Conservation (phyloP, 2,888 invertebrate species). For the Pterostichus madidus region DNA sequence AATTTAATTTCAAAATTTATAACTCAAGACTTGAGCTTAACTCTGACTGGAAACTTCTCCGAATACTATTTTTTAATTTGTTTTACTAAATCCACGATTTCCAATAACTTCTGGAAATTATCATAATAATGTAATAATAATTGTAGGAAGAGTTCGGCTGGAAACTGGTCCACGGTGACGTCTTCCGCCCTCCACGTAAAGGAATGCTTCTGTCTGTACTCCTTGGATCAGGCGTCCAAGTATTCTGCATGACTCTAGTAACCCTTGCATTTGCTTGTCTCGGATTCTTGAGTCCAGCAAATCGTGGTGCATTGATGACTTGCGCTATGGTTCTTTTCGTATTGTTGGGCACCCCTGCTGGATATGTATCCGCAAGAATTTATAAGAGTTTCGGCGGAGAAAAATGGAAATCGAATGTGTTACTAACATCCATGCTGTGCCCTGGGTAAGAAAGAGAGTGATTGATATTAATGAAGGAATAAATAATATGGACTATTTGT, state of each 20-base stretch:
- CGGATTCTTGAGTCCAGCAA: slow-evolving; percentile 98
- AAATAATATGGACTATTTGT: slow-evolving; percentile 26
- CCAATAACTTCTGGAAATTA: no score
- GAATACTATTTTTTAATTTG: no score
- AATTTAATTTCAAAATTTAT: no score
- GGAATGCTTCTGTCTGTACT: slow-evolving; percentile 98
- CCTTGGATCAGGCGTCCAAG: slow-evolving; percentile 97
- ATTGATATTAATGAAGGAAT: background rate
- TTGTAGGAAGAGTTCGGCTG: slow-evolving; percentile 97
- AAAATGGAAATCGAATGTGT: slow-evolving; percentile 98
- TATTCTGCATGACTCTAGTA: slow-evolving; percentile 96
- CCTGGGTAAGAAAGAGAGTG: slow-evolving; percentile 87
- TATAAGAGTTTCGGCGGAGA: slow-evolving; percentile 99
- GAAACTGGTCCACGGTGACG: slow-evolving; percentile 99
- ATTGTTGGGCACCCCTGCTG: slow-evolving; percentile 97
- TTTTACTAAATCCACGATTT: no score
- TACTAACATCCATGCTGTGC: slow-evolving; percentile 96
- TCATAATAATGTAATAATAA: no score
- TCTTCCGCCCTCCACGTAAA: slow-evolving; percentile 96
- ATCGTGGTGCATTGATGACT: slow-evolving; percentile 99
- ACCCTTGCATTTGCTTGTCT: slow-evolving; percentile 99
- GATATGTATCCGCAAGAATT: slow-evolving; percentile 96
- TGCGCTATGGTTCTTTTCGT: slow-evolving; percentile 98
- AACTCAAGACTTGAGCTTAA: no score
- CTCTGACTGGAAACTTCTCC: no score